Base-by-base conservation (phyloP, 2,797 vertebrate species). In the Poeciliopsis paucimaculata region DNA sequence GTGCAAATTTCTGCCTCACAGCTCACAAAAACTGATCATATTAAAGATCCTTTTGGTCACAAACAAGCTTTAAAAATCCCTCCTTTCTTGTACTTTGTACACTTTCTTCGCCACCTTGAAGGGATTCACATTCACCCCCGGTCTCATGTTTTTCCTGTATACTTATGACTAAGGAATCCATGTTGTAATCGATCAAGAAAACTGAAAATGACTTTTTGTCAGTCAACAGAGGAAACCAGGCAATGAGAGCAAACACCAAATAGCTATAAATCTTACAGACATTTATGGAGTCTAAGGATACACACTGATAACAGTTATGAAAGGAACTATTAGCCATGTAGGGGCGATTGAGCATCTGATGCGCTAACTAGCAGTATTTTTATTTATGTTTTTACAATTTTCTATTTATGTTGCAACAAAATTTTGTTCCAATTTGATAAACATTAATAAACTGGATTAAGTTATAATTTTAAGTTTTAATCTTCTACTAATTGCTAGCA, bases 1-100 rank as follows among this genome's bases (percentile, higher is more conserved):
- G 92, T 94, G 93, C 93, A 93, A 92, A 93, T 72, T 51, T 74
- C 86, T 76, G 82, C 84, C 81, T 91, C 88, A 53, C 86, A 89
- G 83, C 80, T 86, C 82, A 77, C 75, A 82, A 82, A 82, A 53
- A 53, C 39, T 8, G 49, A 77, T 55, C 23, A 77, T 18, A n/a
- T 49, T 7, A 79, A 11, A 12, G 1, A 72, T 71, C 43, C 26
- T 84, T 91, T 90, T 89, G 87, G 90, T 89, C 83, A 80, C 77
- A 81, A 77, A 75, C 73, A 57, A 31, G 15, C 66, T 77, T 77
- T 15, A 75, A 34, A n/a, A 26, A 80, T 28, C n/a, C 39, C 68
- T 76, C 13, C 31, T 71, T 55, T 74, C 72, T 49, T 26, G 74
- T 68, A 66, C 55, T 72, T 23, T 2, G 39, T 13, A 31, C 26